Percentiles rank a stretch among this genome's conserved stretches.
These are phyloP conservation scores for Acinonyx jubatus DNA, from an alignment of 2,113 vertebrate species.

Conservation along the genomic window DNA sequence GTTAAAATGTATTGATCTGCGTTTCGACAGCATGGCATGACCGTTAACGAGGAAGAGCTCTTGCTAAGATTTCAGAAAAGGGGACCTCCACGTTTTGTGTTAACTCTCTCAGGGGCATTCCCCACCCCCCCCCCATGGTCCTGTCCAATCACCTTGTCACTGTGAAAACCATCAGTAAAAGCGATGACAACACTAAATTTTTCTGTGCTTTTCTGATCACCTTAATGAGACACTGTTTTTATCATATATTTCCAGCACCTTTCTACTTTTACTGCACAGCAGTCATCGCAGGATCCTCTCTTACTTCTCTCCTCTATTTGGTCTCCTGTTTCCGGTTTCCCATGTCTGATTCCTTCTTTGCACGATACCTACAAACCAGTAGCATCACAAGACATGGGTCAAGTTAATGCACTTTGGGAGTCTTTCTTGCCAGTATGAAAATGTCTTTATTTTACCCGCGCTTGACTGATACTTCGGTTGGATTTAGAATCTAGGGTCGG, in stretches of 20 bases:
- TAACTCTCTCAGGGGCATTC: background rate
- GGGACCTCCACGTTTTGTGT: background rate
- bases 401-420: background rate
- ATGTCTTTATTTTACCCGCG: background rate
- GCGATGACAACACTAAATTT: background rate
- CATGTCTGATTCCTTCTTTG: accelerated
- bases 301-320: background rate
- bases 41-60: background rate
- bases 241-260: too few species aligned
- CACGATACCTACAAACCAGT: background rate
- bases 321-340: background rate
- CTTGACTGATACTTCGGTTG: background rate
- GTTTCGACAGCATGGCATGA: background rate
- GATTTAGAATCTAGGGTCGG: too few species aligned
- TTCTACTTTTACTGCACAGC: background rate
- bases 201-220: background rate
- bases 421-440: background rate
- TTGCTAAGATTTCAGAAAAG: background rate
- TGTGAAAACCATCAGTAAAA: background rate
- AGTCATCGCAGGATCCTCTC: background rate
- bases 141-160: background rate
- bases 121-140: too few species aligned
- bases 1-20: background rate
- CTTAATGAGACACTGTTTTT: background rate
- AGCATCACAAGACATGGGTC: background rate